Percentiles rank a stretch among this genome's conserved stretches.
Conservation (phyloP, 2,797 vertebrate species). For the Paedocypris micromegethes region DNA sequence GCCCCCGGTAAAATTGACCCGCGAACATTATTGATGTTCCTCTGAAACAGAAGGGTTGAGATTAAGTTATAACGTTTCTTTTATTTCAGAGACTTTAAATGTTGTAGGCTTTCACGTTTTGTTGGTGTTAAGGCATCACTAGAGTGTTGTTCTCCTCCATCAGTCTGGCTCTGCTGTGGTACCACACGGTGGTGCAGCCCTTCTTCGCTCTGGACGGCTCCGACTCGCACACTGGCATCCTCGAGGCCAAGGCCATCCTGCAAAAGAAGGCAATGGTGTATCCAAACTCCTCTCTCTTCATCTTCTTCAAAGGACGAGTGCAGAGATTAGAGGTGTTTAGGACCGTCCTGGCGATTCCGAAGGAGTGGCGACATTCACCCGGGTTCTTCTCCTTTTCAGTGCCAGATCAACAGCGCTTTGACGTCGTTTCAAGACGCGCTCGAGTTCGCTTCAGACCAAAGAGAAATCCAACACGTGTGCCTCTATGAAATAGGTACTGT, state of each 20-base stretch:
- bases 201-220: conserved; percentile 95
- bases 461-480: conserved; percentile 97
- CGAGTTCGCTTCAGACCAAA: conserved; percentile 89
- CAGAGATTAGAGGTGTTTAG: conserved; percentile 88
- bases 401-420: conserved; percentile 96
- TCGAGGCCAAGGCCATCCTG: conserved; percentile 92
- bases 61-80: too few species aligned
- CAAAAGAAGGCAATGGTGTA: conserved; percentile 85
- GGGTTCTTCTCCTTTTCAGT: conserved; percentile 62
- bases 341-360: too few species aligned
- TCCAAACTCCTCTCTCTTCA: conserved; percentile 96
- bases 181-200: conserved; percentile 95
- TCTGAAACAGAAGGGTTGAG: too few species aligned
- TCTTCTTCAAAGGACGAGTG: conserved; percentile 97
- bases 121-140: not conserved
- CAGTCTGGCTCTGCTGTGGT: conserved; percentile 94
- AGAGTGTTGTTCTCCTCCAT: conserved; percentile 6
- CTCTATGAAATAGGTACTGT: conserved; percentile 95
- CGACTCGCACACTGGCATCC: conserved; percentile 82
- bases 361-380: not conserved
- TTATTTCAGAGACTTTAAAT: too few species aligned
- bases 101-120: too few species aligned
- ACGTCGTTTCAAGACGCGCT: conserved; percentile 88
- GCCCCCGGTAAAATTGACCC: too few species aligned
- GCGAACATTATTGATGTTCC: too few species aligned